Evolutionary conservation across 2,113 vertebrate genomes (phyloP), one percentile per base, ranked within the genome.

Genomic region (Tyto alba): DNA sequence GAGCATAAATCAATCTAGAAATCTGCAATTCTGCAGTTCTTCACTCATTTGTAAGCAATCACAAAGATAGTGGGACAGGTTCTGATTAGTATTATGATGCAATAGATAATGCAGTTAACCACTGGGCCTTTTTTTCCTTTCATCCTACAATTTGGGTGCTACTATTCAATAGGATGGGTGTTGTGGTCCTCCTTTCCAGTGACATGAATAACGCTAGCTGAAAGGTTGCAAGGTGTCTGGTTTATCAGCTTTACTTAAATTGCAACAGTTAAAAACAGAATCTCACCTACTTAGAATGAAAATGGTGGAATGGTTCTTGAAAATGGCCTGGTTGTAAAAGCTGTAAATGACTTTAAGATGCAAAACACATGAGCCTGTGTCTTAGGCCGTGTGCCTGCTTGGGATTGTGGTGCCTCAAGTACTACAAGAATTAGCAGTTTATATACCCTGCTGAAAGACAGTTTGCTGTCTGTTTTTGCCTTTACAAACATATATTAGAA

Each of bases 401-500:
- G 47, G 53, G 96, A 95, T 97, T 97, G 96, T 26, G 56, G 43
- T 92, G 27, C 83, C 50, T 94, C 80, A 92, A 93, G 83, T 66
- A 57, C 86, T 72, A 56, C 80, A 90, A 95, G 95, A 89, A 95
- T 94, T 89, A 95, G 92, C 86, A 75, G 94, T 34, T 96, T 92
- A 96, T 63, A 52, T 81, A 50, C 25, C 27, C 75, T 72, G 64
- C 73, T 82, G 90, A 90, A 88, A 91, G 80, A 64, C 79, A 82
- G 80, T 87, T 87, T 96, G 73, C 66, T 90, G 60, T 64, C 73
- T 85, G 60, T 67, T 14, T 89, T 92, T 94, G 83, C 36, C 80
- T n/a, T 81, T 87, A 48, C 56, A 85, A 63, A 55, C 27, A 41
- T 40, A 88, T 80, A 94, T 92, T 74, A 86, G 75, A 85, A 96